phyloP scores from a whole-genome alignment of 2,113 vertebrate species.

The Grus americana region DNA sequence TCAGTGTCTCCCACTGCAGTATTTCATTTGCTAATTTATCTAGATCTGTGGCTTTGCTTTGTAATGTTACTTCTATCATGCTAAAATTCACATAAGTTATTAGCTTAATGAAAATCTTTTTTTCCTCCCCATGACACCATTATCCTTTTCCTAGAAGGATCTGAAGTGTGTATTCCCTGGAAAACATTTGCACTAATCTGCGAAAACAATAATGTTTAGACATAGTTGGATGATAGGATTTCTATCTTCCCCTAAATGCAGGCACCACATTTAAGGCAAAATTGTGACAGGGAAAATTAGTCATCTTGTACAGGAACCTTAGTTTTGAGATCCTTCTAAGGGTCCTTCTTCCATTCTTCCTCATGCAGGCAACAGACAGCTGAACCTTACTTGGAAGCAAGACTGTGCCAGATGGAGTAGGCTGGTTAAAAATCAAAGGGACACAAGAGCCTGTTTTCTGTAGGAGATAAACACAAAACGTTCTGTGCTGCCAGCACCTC shows the following conservation, averaged over 20 bases:
- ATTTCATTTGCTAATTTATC: background rate
- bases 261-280: background rate
- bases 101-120: background rate
- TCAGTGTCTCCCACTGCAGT: background rate
- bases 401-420: constrained; percentile 19
- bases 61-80: background rate
- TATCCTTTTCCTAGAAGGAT: background rate
- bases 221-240: background rate
- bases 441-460: background rate
- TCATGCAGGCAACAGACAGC: background rate
- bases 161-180: background rate
- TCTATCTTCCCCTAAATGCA: background rate
- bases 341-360: background rate
- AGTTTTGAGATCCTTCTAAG: background rate
- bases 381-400: background rate
- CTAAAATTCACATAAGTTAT: background rate
- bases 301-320: background rate
- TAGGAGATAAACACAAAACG: background rate
- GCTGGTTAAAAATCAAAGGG: constrained; percentile 20
- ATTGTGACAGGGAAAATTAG: background rate
- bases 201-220: background rate
- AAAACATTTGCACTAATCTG: background rate
- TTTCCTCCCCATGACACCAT: background rate
- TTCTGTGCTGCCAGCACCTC: background rate
- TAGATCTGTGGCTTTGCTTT: background rate